Conservation (phyloP, 37 sponge, comb jelly and placozoan genomes). For the Oscarella lobularis region DNA sequence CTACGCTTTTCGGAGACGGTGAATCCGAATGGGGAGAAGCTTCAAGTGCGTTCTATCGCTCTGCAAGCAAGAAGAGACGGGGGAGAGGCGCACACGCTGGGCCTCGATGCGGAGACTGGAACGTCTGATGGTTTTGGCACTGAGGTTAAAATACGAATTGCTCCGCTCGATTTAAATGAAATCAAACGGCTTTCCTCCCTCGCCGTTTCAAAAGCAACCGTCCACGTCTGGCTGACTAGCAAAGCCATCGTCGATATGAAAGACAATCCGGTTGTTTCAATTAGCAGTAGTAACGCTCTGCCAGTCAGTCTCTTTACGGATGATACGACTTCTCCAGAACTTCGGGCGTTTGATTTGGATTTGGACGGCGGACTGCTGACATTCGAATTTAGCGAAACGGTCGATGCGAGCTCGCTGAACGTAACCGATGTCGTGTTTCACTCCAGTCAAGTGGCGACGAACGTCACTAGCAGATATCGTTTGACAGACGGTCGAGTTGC, state of each 20-base stretch:
- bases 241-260: slow-evolving; percentile 70
- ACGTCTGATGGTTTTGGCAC: background rate
- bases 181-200: slow-evolving; percentile 51
- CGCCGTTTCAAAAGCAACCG: slow-evolving; percentile 37
- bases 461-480: background rate
- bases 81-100: background rate
- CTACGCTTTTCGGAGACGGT: slow-evolving; percentile 35
- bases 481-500: slow-evolving; percentile 6
- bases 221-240: slow-evolving; percentile 26
- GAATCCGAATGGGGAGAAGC: background rate
- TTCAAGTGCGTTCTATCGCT: background rate
- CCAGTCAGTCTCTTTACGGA: slow-evolving; percentile 22
- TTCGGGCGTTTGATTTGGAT: background rate
- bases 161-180: slow-evolving; percentile 51
- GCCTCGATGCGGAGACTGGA: background rate
- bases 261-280: slow-evolving; percentile 22
- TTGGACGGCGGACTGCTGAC: background rate
- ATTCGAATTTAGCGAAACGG: background rate
- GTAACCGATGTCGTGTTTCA: background rate
- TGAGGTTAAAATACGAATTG: background rate
- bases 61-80: background rate
- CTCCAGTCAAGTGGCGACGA: background rate
- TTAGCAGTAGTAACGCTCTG: slow-evolving; percentile 33
- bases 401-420: background rate
- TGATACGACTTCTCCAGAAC: slow-evolving; percentile 12